Percentiles rank a stretch among this genome's conserved stretches.
Evolutionary conservation across 2,797 vertebrate species (phyloP).

Genomic region (Rhinoraja longicauda): DNA sequence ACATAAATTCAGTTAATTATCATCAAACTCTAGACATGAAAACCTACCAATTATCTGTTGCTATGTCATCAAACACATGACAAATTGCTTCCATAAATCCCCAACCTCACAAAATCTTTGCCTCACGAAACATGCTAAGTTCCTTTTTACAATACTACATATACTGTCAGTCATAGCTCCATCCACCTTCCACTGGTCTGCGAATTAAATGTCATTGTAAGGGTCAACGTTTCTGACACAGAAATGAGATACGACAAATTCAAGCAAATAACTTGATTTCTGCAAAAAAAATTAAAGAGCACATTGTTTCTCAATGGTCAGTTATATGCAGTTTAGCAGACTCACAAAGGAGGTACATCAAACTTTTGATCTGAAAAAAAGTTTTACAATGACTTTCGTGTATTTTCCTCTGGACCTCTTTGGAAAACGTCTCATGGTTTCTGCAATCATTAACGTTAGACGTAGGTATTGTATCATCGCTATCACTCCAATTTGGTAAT

Average conservation of each 20-base stretch:
- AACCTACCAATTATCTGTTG: constrained; percentile 58
- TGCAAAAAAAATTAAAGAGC: background rate
- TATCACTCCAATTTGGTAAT: too few species aligned
- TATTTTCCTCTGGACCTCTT: background rate
- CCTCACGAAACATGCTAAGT: constrained; percentile 57
- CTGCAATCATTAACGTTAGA: background rate
- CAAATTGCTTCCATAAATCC: constrained; percentile 59
- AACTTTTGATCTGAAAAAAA: background rate
- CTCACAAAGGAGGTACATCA: background rate
- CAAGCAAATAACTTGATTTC: background rate
- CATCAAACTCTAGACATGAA: constrained; percentile 52
- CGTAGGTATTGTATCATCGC: background rate
- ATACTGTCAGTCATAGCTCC: background rate
- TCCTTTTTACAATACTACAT: constrained; percentile 50
- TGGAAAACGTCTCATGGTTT: background rate
- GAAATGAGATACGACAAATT: background rate
- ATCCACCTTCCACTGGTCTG: background rate
- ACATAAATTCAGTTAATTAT: constrained; percentile 54
- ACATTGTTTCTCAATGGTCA: background rate
- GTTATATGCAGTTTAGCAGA: background rate
- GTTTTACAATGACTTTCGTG: background rate
- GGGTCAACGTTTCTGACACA: background rate
- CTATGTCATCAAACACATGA: constrained; percentile 58
- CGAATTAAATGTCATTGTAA: background rate
- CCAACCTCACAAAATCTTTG: constrained; percentile 47